Percentiles rank a stretch among this genome's conserved stretches.
Conservation (phyloP, 2,888 invertebrate genomes). For the Meandrusa payeni region DNA sequence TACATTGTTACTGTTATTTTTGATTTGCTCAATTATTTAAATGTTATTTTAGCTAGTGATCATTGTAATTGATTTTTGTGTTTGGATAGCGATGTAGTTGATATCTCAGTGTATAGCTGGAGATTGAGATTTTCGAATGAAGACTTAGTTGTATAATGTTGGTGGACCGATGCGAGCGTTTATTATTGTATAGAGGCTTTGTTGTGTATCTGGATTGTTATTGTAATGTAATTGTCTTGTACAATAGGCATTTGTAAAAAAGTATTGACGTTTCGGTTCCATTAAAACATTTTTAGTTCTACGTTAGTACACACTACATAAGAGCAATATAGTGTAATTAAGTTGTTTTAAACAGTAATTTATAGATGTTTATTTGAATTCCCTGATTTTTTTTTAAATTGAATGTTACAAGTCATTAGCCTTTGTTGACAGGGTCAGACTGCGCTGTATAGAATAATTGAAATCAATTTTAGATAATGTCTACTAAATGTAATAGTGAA, state of each 20-base stretch:
- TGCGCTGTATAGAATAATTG: conserved; percentile 65
- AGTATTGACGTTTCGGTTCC: conserved; percentile 4
- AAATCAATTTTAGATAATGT: conserved; percentile 68
- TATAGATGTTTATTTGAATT: too few relatives aligned
- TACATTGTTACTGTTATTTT: conserved; percentile 75
- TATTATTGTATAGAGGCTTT: conserved; percentile 5
- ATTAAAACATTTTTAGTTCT: conserved; percentile 8
- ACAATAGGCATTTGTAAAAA: conserved; percentile 3
- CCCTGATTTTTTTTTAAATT: too few relatives aligned
- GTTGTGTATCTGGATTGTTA: conserved; percentile 21
- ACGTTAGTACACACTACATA: too few relatives aligned
- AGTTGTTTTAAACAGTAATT: conserved; percentile 19
- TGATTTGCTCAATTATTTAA: conserved; percentile 78
- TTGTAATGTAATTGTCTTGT: conserved; percentile 9
- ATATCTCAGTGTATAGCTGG: conserved; percentile 34
- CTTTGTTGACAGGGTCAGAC: conserved; percentile 76
- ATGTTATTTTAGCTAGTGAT: conserved; percentile 69
- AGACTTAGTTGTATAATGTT: conserved; percentile 23
- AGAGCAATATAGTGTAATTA: conserved; percentile 6
- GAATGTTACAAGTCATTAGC: conserved; percentile 46
- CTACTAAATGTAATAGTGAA: conserved; percentile 63
- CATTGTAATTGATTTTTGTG: conserved; percentile 28
- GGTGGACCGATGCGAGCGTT: conserved; percentile 14
- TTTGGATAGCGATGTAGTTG: conserved; percentile 21
- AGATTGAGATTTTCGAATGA: conserved; percentile 26